phyloP scores from a whole-genome alignment of 2,797 vertebrate species.

The Myioborus miniatus region DNA sequence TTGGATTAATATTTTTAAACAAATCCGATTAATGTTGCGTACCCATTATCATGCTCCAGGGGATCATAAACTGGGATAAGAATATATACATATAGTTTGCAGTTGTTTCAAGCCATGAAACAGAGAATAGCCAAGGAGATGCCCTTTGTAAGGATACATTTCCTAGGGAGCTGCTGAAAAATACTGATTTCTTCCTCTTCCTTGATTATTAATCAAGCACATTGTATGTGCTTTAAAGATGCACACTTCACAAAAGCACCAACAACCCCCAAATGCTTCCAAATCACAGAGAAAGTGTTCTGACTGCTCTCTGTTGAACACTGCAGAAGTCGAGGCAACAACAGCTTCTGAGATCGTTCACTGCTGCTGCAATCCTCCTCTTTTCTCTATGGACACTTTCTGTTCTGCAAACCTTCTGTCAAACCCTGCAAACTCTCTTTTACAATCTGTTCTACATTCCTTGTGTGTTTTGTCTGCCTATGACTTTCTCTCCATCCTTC shows the following conservation, averaged over 20 bases:
- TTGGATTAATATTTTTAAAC: slow-evolving; percentile 16
- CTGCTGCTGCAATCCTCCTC: background rate
- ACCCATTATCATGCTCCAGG: background rate
- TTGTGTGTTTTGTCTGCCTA: background rate
- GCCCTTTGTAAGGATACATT: background rate
- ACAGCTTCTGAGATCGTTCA: background rate
- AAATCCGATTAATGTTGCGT: background rate
- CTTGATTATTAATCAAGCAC: background rate
- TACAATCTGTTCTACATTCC: background rate
- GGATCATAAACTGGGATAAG: background rate
- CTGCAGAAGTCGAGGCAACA: background rate
- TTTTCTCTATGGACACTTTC: background rate
- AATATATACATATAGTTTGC: background rate
- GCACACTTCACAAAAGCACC: background rate
- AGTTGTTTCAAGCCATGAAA: background rate
- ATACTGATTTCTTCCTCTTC: background rate
- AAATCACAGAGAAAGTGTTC: background rate
- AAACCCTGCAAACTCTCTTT: background rate
- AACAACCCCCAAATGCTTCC: background rate
- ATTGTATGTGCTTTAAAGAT: background rate
- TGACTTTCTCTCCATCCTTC: background rate
- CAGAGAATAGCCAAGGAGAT: background rate
- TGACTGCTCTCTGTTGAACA: background rate
- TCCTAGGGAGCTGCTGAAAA: background rate
- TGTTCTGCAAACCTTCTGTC: background rate